Base-by-base conservation (phyloP, 2,888 invertebrate species). In the Chymomyza amoena region DNA sequence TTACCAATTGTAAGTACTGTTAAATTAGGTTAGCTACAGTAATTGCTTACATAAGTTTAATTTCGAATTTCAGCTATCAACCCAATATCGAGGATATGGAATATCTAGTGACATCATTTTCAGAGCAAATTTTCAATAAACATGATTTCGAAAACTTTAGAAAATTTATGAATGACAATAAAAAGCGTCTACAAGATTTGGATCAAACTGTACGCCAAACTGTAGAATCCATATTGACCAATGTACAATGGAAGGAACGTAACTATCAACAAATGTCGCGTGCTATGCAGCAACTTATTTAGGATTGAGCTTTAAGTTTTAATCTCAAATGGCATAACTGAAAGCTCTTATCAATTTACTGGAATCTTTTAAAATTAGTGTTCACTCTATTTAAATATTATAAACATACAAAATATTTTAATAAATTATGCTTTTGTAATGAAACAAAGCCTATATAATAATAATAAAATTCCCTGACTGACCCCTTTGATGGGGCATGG, bases 211-310 rank as follows among this genome's bases (percentile, higher is more conserved):
- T 96, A 6, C 93, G 94, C 13, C 96, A 96, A 85, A 94, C 95
- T 2, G 91, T 96, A 16, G 97, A 97, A 91, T 93, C 93, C 10
- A 95, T 95, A 1, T 92, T 93, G 64, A 93, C 95, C 70, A 96
- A 97, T 92, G 93, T 95, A 15, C 94, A 94, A 83, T 97, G 97
- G 97, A 93, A 94, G 90, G 88, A 93, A 16, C 92, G 92, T 50
- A 94, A 95, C 88, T 93, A 93, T 68, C 69, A 73, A 2, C 69
- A 77, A 28, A 70, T 85, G 65, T 67, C 84, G 4, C 73, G 75
- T 52, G 80, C 87, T 25, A 81, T 85, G 13, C 75, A 81, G 62
- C 69, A 59, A 5, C 61, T 85, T 45, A 69, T 84, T 7, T 79
- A 73, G 64, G 61, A 13, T 45, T 13, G 1, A 45, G 39, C 1